A percentile compares a stretch with the other conserved stretches of the same genome.
These are phyloP conservation scores for Pholis gunnellus DNA, from an alignment of 2,113 vertebrate genomes.

Conservation along the genomic window DNA sequence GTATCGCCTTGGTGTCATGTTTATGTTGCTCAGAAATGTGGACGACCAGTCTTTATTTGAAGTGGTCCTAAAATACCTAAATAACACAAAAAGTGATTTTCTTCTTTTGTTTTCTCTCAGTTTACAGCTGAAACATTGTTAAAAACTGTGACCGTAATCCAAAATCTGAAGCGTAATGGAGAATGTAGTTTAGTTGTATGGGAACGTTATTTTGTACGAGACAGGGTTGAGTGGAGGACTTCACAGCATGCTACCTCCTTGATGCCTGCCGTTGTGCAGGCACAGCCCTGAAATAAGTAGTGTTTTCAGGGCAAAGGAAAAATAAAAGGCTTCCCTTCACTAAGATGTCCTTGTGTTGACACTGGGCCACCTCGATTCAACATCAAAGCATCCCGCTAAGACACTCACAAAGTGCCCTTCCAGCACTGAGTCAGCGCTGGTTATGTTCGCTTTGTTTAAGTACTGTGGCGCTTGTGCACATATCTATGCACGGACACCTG, in stretches of 20 bases:
- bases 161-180: not conserved
- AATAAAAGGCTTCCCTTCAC: constrained; percentile 28
- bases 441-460: constrained; percentile 36
- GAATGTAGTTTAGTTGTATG: not conserved
- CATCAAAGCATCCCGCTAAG: constrained; percentile 37
- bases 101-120: not conserved
- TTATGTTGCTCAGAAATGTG: not conserved
- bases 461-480: constrained; percentile 15
- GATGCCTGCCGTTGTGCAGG: not conserved
- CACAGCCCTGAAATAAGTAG: constrained; percentile 5
- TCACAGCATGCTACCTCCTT: not conserved
- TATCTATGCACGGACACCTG: not conserved
- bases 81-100: not conserved
- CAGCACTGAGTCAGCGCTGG: constrained; percentile 40
- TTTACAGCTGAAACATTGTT: not conserved
- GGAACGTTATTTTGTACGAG: not conserved
- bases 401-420: constrained; percentile 25
- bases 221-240: not conserved
- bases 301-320: constrained; percentile 39
- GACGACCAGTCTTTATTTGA: constrained; percentile 11
- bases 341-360: constrained; percentile 44
- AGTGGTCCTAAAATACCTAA: constrained; percentile 11
- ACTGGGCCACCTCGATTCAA: constrained; percentile 33
- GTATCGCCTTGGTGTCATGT: constrained; percentile 19
- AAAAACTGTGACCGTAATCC: not conserved